phyloP scores from a whole-genome alignment of 2,888 invertebrate genomes.

The Megalurothrips usitatus region DNA sequence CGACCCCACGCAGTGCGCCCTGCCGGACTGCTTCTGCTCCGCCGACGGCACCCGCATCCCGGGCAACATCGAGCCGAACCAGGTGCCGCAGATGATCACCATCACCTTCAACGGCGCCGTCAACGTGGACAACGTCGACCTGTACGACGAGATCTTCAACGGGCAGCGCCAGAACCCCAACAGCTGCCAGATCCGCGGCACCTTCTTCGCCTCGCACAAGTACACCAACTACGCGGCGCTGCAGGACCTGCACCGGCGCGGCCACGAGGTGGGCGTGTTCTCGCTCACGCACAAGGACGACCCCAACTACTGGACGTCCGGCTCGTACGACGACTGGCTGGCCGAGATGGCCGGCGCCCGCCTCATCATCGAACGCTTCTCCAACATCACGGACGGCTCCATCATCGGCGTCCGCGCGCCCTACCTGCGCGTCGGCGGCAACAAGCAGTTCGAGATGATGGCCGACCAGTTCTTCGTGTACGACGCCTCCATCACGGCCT shows the following conservation, averaged over 20 bases:
- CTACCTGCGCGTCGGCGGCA: constrained; percentile 84
- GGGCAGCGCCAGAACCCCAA: constrained; percentile 81
- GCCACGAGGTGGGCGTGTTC: constrained; percentile 88
- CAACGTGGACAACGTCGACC: constrained; percentile 86
- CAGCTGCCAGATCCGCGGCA: constrained; percentile 81
- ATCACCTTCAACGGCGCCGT: constrained; percentile 90
- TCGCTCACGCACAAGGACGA: constrained; percentile 90
- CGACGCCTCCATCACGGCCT: constrained; percentile 90
- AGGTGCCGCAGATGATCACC: constrained; percentile 90
- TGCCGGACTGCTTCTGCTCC: constrained; percentile 91
- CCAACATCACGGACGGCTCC: constrained; percentile 87
- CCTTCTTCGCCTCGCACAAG: constrained; percentile 89
- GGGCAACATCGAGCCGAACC: constrained; percentile 72
- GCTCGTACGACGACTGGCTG: constrained; percentile 85
- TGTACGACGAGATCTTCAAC: constrained; percentile 86
- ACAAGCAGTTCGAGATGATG: constrained; percentile 97
- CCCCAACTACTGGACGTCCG: constrained; percentile 83
- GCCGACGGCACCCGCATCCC: constrained; percentile 88
- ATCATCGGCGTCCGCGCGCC: constrained; percentile 86
- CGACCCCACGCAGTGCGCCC: constrained; percentile 78
- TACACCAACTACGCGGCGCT: constrained; percentile 84
- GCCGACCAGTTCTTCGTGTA: constrained; percentile 90
- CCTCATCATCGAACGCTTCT: constrained; percentile 80
- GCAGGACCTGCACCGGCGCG: constrained; percentile 81
- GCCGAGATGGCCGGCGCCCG: constrained; percentile 92